Evolutionary conservation across 1,140 invertebrate genomes (phyloP).

Genomic region (Teleogryllus occipitalis): DNA sequence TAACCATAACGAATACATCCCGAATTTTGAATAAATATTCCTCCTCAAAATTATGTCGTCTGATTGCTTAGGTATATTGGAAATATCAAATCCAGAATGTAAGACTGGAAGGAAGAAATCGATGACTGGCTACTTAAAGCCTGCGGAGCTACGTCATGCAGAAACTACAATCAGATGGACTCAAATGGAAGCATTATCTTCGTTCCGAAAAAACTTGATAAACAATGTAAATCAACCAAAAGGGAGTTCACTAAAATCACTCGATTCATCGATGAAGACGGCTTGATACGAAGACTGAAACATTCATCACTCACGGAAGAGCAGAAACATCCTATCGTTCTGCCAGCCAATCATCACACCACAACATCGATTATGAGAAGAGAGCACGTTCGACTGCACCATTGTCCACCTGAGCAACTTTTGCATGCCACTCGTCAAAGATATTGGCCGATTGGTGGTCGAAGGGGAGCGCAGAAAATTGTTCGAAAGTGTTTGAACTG

Average conservation of each 20-base stretch:
- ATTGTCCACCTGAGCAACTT: conserved; percentile 28
- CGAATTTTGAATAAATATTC: too few species aligned
- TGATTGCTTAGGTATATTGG: neutral
- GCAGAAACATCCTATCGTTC: conserved; percentile 21
- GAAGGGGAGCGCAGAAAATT: conserved; percentile 25
- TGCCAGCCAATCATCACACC: too few species aligned
- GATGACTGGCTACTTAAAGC: neutral
- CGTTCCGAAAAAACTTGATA: neutral
- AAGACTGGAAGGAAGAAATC: neutral
- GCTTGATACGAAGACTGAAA: conserved; percentile 24
- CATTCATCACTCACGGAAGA: conserved; percentile 20
- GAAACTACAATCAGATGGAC: too few species aligned
- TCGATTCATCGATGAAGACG: conserved; percentile 23
- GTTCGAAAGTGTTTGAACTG: conserved; percentile 31
- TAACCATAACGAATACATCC: neutral
- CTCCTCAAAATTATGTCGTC: neutral
- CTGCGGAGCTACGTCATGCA: too few species aligned
- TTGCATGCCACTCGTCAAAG: conserved; percentile 26
- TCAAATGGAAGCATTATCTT: too few species aligned
- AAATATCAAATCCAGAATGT: neutral
- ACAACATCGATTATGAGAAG: conserved; percentile 28
- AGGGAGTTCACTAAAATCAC: neutral
- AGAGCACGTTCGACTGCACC: conserved; percentile 29
- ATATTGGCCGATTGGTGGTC: conserved; percentile 30
- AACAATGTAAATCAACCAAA: neutral